These are phyloP conservation scores for Hirtodrosophila histrioides DNA, from an alignment of 2,888 invertebrate genomes.

Conservation along the genomic window DNA sequence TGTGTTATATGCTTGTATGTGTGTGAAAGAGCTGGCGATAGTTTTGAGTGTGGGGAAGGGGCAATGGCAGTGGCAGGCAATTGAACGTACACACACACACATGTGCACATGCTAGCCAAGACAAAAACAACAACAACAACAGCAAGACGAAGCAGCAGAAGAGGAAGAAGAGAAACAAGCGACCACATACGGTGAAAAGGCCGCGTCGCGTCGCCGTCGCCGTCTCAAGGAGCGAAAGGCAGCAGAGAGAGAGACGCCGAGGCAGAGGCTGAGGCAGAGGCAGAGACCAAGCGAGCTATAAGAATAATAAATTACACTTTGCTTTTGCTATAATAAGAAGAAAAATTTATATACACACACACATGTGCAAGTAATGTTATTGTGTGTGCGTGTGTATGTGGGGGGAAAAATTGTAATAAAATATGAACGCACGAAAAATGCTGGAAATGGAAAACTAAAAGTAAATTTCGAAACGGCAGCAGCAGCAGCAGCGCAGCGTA, in stretches of 20 bases:
- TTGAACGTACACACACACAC: slow-evolving; percentile 52
- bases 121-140: slow-evolving; percentile 46
- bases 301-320: slow-evolving; percentile 81
- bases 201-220: slow-evolving; percentile 37
- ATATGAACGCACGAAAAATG: slow-evolving; percentile 68
- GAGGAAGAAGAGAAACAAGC: slow-evolving; percentile 44
- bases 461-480: slow-evolving; percentile 58
- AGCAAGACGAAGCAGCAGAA: slow-evolving; percentile 44
- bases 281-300: slow-evolving; percentile 64
- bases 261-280: slow-evolving; percentile 30
- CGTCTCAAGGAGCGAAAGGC: slow-evolving; percentile 65
- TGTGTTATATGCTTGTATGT: slow-evolving; percentile 40
- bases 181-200: slow-evolving; percentile 80
- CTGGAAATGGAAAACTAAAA: slow-evolving; percentile 65
- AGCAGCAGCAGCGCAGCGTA: slow-evolving; percentile 28
- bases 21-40: slow-evolving; percentile 58
- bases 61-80: slow-evolving; percentile 58
- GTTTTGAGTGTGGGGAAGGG: slow-evolving; percentile 58
- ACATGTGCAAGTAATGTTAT: slow-evolving; percentile 59
- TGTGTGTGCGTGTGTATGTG: slow-evolving; percentile 39
- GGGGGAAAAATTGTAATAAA: slow-evolving; percentile 78
- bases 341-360: slow-evolving; percentile 73
- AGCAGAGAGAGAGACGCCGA: slow-evolving; percentile 25
- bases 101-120: slow-evolving; percentile 61
- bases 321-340: slow-evolving; percentile 81